Conservation (phyloP, 2,888 invertebrate genomes). For the Azorinus chamasolen region DNA sequence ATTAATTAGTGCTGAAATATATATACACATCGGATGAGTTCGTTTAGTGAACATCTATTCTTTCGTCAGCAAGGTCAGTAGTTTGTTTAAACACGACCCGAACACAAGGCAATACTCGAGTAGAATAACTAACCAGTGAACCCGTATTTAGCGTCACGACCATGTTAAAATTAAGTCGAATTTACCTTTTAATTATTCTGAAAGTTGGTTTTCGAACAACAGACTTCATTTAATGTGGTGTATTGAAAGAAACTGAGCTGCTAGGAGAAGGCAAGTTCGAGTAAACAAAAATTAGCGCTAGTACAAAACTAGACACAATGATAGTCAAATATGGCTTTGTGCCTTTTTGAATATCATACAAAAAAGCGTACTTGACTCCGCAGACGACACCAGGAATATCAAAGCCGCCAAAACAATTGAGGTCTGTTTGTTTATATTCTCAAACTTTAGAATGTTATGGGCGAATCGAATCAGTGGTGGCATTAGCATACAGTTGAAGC, state of each 20-base stretch:
- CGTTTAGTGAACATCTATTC: constrained; percentile 24
- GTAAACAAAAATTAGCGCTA: constrained; percentile 36
- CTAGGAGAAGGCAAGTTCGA: constrained; percentile 18
- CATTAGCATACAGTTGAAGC: too few relatives aligned
- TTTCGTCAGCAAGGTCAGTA: too few relatives aligned
- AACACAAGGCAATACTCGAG: background rate
- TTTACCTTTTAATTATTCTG: constrained; percentile 43
- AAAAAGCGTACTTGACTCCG: constrained; percentile 52
- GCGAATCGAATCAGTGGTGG: too few relatives aligned
- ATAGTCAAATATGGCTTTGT: constrained; percentile 36
- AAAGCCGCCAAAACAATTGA: too few relatives aligned
- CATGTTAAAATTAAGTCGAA: constrained; percentile 44
- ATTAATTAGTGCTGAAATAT: constrained; percentile 43
- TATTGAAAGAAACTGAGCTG: background rate
- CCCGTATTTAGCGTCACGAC: constrained; percentile 33
- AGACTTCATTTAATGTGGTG: background rate
- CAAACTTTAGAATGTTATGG: too few relatives aligned
- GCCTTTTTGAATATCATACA: constrained; percentile 22
- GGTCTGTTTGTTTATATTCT: too few relatives aligned
- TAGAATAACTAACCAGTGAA: constrained; percentile 30
- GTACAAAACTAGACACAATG: constrained; percentile 24
- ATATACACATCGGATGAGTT: constrained; percentile 27
- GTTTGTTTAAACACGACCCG: constrained; percentile 1
- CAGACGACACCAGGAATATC: background rate
- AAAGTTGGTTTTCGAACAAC: constrained; percentile 1